Conservation (phyloP, 2,113 vertebrate genomes). For the Argyrosomus japonicus region DNA sequence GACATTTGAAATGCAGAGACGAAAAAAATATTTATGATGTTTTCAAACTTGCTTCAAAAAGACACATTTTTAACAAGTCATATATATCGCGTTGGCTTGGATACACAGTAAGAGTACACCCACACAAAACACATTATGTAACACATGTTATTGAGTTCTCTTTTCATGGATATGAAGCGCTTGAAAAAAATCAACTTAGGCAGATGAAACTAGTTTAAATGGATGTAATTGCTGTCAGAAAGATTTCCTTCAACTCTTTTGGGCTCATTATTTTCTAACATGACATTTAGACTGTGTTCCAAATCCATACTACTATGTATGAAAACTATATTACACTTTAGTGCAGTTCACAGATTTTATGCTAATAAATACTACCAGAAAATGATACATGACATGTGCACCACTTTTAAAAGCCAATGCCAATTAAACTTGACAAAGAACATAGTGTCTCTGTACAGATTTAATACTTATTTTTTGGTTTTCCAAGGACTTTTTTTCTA, state of each 20-base stretch:
- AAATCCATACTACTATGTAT: not conserved
- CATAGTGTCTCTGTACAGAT: not conserved
- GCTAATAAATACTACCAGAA: not conserved
- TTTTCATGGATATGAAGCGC: not conserved
- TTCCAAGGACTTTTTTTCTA: no score
- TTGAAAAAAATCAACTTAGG: not conserved
- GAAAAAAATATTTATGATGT: not conserved
- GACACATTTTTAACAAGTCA: not conserved
- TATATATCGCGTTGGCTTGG: not conserved
- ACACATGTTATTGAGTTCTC: not conserved
- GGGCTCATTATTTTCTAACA: not conserved
- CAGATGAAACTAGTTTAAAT: not conserved
- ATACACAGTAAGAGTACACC: not conserved
- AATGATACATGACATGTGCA: not conserved
- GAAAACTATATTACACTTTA: not conserved
- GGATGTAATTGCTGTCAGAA: not conserved
- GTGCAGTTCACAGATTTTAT: no score
- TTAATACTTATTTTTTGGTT: not conserved
- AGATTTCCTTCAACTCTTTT: not conserved
- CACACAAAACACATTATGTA: not conserved
- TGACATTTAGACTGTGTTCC: no score
- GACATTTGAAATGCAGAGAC: not conserved
- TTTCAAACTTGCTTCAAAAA: not conserved
- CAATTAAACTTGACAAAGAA: not conserved
- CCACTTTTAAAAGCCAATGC: not conserved